A percentile compares a stretch with the other conserved stretches of the same genome.
These are phyloP conservation scores for Mactra quadrangularis DNA, from an alignment of 1,140 invertebrate species.

Conservation along the genomic window DNA sequence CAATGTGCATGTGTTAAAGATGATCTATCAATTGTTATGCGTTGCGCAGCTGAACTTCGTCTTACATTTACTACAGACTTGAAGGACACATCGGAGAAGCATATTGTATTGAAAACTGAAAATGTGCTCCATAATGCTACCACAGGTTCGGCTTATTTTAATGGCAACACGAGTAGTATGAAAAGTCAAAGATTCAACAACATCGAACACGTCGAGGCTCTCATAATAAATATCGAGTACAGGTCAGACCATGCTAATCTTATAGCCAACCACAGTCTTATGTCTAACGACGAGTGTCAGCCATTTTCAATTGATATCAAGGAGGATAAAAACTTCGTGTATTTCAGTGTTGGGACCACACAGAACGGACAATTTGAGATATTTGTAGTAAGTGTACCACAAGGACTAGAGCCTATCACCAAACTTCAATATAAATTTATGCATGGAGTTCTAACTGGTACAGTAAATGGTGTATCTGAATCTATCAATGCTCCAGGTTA, in stretches of 20 bases:
- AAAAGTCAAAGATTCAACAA: constrained; percentile 68
- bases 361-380: neutral
- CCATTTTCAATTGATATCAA: constrained; percentile 64
- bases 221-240: constrained; percentile 65
- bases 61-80: constrained; percentile 63
- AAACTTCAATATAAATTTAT: constrained; percentile 5
- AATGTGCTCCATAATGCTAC: constrained; percentile 60
- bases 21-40: no score
- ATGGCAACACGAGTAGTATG: constrained; percentile 62
- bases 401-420: neutral
- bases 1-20: constrained; percentile 58
- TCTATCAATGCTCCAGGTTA: neutral
- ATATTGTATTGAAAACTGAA: constrained; percentile 62
- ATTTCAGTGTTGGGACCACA: constrained; percentile 55
- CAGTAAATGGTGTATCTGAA: neutral
- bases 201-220: constrained; percentile 47
- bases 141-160: constrained; percentile 65
- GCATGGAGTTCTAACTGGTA: neutral
- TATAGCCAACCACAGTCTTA: constrained; percentile 48
- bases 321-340: constrained; percentile 80
- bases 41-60: constrained; percentile 66
- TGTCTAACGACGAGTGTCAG: constrained; percentile 68
- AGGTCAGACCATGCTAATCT: constrained; percentile 45
- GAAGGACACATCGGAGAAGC: constrained; percentile 65
- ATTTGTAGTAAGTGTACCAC: constrained; percentile 27